These are phyloP conservation scores for Pseudomyrmex dendroicus DNA, from an alignment of 1,140 invertebrate species.

Conservation along the genomic window DNA sequence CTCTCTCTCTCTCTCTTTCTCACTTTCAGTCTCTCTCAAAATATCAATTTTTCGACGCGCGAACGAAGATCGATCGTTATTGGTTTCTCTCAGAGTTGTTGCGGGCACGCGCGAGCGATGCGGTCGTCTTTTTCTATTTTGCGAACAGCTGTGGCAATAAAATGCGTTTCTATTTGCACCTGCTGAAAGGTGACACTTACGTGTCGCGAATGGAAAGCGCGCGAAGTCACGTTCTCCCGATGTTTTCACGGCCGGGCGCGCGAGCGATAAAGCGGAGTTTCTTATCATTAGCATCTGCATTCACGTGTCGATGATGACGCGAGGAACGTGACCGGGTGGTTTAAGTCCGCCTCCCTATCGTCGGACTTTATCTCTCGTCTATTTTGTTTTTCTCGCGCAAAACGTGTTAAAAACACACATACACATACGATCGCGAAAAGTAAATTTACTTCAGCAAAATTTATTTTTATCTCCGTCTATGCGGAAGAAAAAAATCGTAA, in stretches of 20 bases:
- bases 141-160: slow-evolving; percentile 24
- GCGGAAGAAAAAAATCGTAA: too few relatives aligned
- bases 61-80: background rate
- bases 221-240: slow-evolving; percentile 38
- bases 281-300: slow-evolving; percentile 50
- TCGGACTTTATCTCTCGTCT: slow-evolving; percentile 5
- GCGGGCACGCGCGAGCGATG: too few relatives aligned
- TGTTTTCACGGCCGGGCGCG: slow-evolving; percentile 27
- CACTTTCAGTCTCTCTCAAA: slow-evolving; percentile 7
- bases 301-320: slow-evolving; percentile 20
- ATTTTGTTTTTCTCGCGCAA: background rate
- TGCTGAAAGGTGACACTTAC: slow-evolving; percentile 28
- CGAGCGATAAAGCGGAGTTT: slow-evolving; percentile 40
- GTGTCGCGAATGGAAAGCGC: slow-evolving; percentile 24
- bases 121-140: slow-evolving; percentile 20
- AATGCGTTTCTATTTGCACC: slow-evolving; percentile 33
- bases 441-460: background rate
- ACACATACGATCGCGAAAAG: background rate
- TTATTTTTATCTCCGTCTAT: background rate
- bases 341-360: background rate
- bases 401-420: background rate
- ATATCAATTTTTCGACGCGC: background rate
- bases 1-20: background rate
- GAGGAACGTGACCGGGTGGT: slow-evolving; percentile 22
- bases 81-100: slow-evolving; percentile 10